Conservation (phyloP, 2,888 invertebrate species). For the Drosophila nigricruria region DNA sequence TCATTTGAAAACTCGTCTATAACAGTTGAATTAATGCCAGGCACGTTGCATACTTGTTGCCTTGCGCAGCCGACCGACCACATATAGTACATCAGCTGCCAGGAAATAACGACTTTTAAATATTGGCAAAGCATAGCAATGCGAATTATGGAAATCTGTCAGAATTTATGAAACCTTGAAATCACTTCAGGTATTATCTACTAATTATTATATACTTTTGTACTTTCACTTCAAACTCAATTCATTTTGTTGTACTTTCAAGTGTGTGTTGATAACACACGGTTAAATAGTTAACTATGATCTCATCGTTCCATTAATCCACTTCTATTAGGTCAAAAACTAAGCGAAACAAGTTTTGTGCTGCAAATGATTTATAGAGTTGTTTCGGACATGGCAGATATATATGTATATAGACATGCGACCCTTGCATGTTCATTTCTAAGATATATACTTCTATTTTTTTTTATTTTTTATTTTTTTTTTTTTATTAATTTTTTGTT, state of each 20-base stretch:
- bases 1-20: not conserved
- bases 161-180: conserved; percentile 11
- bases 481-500: not conserved
- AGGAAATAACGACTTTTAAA: not conserved
- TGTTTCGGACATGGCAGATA: not conserved
- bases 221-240: conserved; percentile 32
- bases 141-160: conserved; percentile 3
- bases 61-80: conserved; percentile 9
- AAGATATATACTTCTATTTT: not conserved
- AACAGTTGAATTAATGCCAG: conserved; percentile 25
- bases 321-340: conserved; percentile 14
- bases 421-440: conserved; percentile 1
- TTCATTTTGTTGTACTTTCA: conserved; percentile 19
- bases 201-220: not conserved
- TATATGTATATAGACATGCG: not conserved
- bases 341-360: conserved; percentile 26
- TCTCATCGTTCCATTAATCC: conserved; percentile 12
- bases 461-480: not conserved
- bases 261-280: conserved; percentile 33
- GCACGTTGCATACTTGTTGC: conserved; percentile 32
- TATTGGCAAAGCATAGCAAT: not conserved
- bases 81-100: conserved; percentile 11
- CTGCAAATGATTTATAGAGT: not conserved
- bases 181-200: conserved; percentile 9
- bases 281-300: conserved; percentile 4